These are phyloP conservation scores for Nansenia antarctica DNA, from an alignment of 2,113 vertebrate species.

Conservation along the genomic window DNA sequence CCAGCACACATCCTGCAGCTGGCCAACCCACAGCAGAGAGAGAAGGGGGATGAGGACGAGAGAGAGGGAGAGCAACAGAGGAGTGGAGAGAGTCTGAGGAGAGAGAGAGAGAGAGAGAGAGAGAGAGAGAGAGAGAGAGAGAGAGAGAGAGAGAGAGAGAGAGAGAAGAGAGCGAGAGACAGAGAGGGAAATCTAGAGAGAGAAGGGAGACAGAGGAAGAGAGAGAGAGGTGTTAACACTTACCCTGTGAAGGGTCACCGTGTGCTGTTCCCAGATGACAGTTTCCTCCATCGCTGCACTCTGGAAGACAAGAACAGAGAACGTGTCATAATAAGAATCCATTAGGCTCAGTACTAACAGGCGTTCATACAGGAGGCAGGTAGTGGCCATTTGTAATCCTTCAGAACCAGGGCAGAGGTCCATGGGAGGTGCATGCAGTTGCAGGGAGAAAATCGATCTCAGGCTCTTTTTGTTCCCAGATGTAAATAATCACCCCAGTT, in stretches of 20 bases:
- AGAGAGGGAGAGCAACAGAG: conserved; percentile 25
- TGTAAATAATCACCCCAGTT: no score
- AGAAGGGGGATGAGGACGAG: not conserved
- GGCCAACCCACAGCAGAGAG: conserved; percentile 30
- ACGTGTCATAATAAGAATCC: not conserved
- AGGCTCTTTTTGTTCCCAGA: no score
- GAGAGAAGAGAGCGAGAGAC: not conserved
- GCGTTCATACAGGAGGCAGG: not conserved
- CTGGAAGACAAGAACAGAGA: conserved; percentile 64
- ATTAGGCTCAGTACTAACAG: not conserved
- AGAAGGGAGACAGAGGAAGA: not conserved
- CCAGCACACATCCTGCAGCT: conserved; percentile 62
- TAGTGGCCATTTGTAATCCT: no score
- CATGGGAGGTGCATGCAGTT: not conserved
- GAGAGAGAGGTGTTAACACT: conserved; percentile 66
- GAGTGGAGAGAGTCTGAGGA: no score
- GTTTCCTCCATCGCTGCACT: conserved; percentile 98
- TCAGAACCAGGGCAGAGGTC: not conserved
- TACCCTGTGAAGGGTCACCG: conserved; percentile 98
- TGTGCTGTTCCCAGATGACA: conserved; percentile 99
- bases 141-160: not conserved
- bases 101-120: conserved; percentile 32
- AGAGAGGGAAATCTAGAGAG: not conserved
- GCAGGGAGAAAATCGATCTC: not conserved
- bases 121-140: conserved; percentile 16